These are phyloP conservation scores for Zoanthus solanderi DNA, from an alignment of 92 coral and sea anemone species.

Conservation along the genomic window DNA sequence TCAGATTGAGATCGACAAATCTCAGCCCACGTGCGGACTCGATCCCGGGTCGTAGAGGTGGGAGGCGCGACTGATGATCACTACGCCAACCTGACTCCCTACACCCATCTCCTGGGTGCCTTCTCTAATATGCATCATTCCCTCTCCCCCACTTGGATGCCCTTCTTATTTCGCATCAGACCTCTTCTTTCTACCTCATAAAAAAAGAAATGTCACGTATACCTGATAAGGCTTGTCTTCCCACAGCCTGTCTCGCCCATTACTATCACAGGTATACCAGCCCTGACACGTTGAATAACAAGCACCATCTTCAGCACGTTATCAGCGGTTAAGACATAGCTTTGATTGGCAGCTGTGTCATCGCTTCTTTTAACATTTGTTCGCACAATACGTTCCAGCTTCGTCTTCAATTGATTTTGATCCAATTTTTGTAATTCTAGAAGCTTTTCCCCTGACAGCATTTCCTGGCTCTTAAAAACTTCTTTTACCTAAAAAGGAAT, in stretches of 20 bases:
- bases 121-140: no score
- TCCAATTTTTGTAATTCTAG: slow-evolving; percentile 39
- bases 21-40: no score
- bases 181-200: no score
- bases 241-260: slow-evolving; percentile 98
- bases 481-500: slow-evolving; percentile 45
- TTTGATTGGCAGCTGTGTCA: slow-evolving; percentile 11
- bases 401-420: slow-evolving; percentile 67
- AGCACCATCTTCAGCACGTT: slow-evolving; percentile 86
- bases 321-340: slow-evolving; percentile 87
- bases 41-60: no score
- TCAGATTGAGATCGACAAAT: no score
- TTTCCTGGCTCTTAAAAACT: slow-evolving; percentile 71
- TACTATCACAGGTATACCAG: slow-evolving; percentile 84
- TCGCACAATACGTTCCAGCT: slow-evolving; percentile 66
- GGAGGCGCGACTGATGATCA: no score
- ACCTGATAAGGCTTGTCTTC: slow-evolving; percentile 81
- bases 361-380: slow-evolving; percentile 34
- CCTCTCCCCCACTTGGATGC: no score
- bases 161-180: no score
- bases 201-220: not conserved
- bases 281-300: slow-evolving; percentile 80
- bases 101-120: no score
- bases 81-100: no score
- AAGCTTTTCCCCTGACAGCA: slow-evolving; percentile 32